Conservation (phyloP, 2,113 vertebrate species). For the Rhea pennata region DNA sequence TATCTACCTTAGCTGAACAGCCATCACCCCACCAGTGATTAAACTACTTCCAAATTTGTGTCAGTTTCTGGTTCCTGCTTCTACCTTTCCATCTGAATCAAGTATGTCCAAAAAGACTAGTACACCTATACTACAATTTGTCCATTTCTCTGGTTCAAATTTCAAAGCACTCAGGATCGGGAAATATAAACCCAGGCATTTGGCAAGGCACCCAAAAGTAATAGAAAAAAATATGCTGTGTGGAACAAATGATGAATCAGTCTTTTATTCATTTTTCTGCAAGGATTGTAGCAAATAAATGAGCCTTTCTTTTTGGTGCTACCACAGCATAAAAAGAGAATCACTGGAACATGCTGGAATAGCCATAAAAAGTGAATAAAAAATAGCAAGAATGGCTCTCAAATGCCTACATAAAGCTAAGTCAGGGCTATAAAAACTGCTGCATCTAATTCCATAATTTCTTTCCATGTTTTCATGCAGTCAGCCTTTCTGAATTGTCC, state of each 20-base stretch:
- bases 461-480: constrained; percentile 49
- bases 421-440: constrained; percentile 57
- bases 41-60: neutral
- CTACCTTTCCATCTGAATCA: neutral
- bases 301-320: constrained; percentile 63
- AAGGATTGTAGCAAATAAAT: constrained; percentile 66
- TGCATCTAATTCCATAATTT: constrained; percentile 58
- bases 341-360: constrained; percentile 65
- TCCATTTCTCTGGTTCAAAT: constrained; percentile 49
- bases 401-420: constrained; percentile 64
- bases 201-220: constrained; percentile 31
- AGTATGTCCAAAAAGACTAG: neutral
- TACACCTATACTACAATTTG: neutral
- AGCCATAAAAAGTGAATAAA: constrained; percentile 64
- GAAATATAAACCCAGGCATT: constrained; percentile 36
- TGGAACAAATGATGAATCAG: constrained; percentile 65
- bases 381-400: constrained; percentile 58
- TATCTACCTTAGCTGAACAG: neutral
- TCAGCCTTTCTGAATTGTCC: constrained; percentile 63
- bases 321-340: constrained; percentile 70
- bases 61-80: neutral
- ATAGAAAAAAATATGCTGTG: constrained; percentile 31
- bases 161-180: constrained; percentile 36
- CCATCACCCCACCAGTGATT: neutral
- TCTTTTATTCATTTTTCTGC: constrained; percentile 65